Conservation (phyloP, 2,888 invertebrate species). For the Myopa tessellatipennis region DNA sequence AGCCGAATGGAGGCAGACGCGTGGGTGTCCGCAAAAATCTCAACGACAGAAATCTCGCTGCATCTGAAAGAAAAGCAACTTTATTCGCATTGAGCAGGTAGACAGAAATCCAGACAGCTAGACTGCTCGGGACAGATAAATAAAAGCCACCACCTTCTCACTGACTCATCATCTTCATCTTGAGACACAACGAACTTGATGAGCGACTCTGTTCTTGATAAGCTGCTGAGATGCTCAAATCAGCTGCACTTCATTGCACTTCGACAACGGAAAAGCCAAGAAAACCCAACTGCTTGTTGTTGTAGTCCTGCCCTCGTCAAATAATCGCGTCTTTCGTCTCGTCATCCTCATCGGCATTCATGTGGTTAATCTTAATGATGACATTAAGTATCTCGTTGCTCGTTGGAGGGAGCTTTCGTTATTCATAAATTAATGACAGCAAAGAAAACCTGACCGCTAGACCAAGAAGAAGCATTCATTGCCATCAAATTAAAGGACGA, state of each 20-base stretch:
- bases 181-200: slow-evolving; percentile 13
- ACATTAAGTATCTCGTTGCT: not conserved
- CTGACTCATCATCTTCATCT: not conserved
- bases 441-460: not conserved
- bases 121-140: not conserved
- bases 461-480: no score
- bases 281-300: not conserved
- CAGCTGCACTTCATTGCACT: slow-evolving; percentile 31
- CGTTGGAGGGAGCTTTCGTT: not conserved
- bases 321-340: not conserved
- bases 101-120: not conserved
- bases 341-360: not conserved
- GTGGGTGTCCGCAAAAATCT: not conserved
- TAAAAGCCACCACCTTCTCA: not conserved
- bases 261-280: not conserved
- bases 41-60: not conserved
- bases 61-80: not conserved
- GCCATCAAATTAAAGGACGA: no score
- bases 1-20: not conserved
- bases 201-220: not conserved
- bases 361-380: slow-evolving; percentile 26
- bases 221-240: not conserved
- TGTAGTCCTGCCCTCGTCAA: not conserved
- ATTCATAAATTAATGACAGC: not conserved
- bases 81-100: not conserved